Evolutionary conservation across 2,888 invertebrate genomes (phyloP).

Genomic region (Phasia obesa): DNA sequence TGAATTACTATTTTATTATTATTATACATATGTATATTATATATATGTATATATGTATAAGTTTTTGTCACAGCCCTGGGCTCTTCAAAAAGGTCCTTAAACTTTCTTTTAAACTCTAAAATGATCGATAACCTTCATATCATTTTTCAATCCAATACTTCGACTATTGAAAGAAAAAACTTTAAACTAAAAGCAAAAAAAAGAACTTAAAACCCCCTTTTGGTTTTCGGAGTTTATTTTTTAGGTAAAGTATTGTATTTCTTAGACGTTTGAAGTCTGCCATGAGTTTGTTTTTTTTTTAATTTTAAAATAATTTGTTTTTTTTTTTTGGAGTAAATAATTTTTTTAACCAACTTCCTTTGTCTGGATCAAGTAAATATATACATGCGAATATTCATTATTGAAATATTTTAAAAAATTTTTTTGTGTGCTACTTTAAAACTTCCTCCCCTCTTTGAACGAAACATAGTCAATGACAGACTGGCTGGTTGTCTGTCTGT

Average conservation of each 20-base stretch:
- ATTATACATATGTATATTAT: no score
- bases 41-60: no score
- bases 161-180: background rate
- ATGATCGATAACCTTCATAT: slow-evolving; percentile 26
- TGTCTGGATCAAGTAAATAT: slow-evolving; percentile 38
- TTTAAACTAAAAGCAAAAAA: background rate
- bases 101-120: background rate
- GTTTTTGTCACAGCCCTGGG: no score
- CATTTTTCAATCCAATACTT: background rate
- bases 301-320: slow-evolving; percentile 19
- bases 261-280: background rate
- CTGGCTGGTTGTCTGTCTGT: slow-evolving; percentile 41
- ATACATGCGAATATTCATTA: slow-evolving; percentile 24
- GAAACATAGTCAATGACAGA: slow-evolving; percentile 26
- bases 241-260: slow-evolving; percentile 3
- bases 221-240: background rate
- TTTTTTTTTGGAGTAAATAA: slow-evolving; percentile 5
- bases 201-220: slow-evolving; percentile 10
- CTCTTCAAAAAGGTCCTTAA: background rate
- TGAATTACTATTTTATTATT: no score
- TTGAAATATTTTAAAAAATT: slow-evolving; percentile 18
- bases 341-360: slow-evolving; percentile 54
- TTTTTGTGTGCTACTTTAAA: slow-evolving; percentile 28
- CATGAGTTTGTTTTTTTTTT: background rate
- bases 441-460: slow-evolving; percentile 54